Base-by-base conservation (phyloP, 2,888 invertebrate species). In the Harmothoe impar region DNA sequence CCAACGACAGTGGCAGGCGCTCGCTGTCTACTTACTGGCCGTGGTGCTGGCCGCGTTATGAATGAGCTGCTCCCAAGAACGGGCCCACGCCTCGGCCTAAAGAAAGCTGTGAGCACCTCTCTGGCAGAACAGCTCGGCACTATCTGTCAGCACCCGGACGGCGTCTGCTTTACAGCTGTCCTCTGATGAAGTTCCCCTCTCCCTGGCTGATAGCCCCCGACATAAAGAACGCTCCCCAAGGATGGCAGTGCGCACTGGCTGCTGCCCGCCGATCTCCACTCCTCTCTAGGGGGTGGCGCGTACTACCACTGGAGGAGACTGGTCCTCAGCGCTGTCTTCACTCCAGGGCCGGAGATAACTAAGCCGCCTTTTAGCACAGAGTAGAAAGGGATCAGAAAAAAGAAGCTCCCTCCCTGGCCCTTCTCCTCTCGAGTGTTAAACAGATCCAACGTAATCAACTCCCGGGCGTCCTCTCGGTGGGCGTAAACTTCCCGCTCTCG, bases 131-230 rank as follows among this genome's bases (percentile, higher is more conserved):
- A 35, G 81, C 43, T 86, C 56, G 54, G 20, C 54, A 29, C 86
- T 86, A 86, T 86, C 86, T 86, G 86, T 86, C 86, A 54, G 54
- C 86, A 29, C 86, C 86, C 54, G 56, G 31, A 10, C 54, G 29
- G 86, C 29, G 86, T 29, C 86, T 86, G 86, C 54, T 54, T 56
- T 86, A 86, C 86, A 86, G 54, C 54, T 86, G 86, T 86, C 86
- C 25, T 86, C 86, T 52, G 86, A 52, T 86, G 54, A 54, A 54
- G 86, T 86, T 86, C n/a, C 17, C 86, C 54, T 52, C 54, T 54
- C 31, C 86, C 56, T 15, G 10, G 86, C 86, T 54, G 86, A 86
- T 86, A 86, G 86, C 86, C 56, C n/a, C 52, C n/a, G 86, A 86
- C 86, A 86, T 86, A 86, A 86, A 86, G 86, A 86, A 86, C 81